A percentile compares a stretch with the other conserved stretches of the same genome.
These are phyloP conservation scores for Trichopoda pennipes DNA, from an alignment of 2,888 invertebrate genomes.

Conservation along the genomic window DNA sequence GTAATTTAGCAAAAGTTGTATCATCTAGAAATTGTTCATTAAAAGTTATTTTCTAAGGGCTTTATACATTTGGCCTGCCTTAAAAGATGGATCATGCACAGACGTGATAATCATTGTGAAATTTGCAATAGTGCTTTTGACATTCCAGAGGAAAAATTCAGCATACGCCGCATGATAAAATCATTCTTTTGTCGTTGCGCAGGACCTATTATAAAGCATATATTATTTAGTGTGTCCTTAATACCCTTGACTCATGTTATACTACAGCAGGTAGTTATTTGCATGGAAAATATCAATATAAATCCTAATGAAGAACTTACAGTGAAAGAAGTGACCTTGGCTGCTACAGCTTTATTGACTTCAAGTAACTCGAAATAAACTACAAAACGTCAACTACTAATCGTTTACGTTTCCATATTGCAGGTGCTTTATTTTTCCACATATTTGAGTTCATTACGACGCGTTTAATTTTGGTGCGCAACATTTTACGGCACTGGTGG, in stretches of 20 bases:
- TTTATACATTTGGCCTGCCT: conserved; percentile 78
- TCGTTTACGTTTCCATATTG: not conserved
- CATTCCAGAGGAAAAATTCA: conserved; percentile 73
- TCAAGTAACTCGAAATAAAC: conserved; percentile 72
- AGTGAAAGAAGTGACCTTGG: conserved; percentile 73
- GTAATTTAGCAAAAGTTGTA: conserved; percentile 70
- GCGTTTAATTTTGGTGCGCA: conserved; percentile 75
- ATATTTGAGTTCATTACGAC: conserved; percentile 78
- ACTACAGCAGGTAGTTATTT: conserved; percentile 76
- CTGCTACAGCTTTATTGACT: conserved; percentile 74
- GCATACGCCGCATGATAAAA: conserved; percentile 73
- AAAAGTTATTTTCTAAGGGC: conserved; percentile 71
- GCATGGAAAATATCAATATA: conserved; percentile 77
- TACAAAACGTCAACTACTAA: not conserved
- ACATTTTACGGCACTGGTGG: conserved; percentile 79
- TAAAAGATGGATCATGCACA: conserved; percentile 78
- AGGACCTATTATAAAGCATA: conserved; percentile 76
- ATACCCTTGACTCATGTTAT: conserved; percentile 77
- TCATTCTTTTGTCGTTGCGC: conserved; percentile 76
- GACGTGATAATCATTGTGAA: conserved; percentile 76
- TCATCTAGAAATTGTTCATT: not conserved
- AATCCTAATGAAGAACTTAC: conserved; percentile 73
- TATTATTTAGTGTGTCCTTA: conserved; percentile 75
- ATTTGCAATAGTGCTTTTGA: conserved; percentile 75
- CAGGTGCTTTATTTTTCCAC: conserved; percentile 77